Conservation (phyloP, 23 tunicate species). For the Trididemnum nubilum region DNA sequence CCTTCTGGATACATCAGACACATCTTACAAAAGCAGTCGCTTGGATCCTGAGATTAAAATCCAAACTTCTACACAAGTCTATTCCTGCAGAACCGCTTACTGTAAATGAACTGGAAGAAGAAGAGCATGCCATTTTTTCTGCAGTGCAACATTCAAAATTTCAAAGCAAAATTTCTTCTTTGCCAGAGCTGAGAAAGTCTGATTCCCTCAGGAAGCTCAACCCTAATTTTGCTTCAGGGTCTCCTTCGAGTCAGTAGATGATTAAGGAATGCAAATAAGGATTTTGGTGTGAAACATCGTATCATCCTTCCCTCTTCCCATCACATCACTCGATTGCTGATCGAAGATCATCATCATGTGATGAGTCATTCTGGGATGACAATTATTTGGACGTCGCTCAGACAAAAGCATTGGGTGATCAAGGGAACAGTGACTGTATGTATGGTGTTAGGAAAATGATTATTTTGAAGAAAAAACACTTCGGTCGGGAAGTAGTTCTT, state of each 20-base stretch:
- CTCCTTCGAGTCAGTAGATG: too few relatives aligned
- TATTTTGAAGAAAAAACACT: conserved; percentile 9
- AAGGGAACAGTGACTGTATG: conserved; percentile 20
- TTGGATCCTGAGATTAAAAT: neutral
- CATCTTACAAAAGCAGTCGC: too few relatives aligned
- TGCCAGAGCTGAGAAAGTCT: too few relatives aligned
- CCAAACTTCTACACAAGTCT: neutral
- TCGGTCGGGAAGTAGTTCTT: conserved; percentile 25
- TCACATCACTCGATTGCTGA: neutral
- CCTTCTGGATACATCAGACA: too few relatives aligned
- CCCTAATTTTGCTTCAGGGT: too few relatives aligned
- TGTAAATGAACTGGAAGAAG: neutral
- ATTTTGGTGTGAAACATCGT: too few relatives aligned
- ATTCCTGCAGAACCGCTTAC: neutral
- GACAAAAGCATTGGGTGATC: conserved; percentile 19
- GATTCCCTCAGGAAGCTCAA: too few relatives aligned
- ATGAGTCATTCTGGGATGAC: conserved; percentile 25
- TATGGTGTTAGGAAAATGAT: neutral
- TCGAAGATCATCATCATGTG: neutral
- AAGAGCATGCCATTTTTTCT: neutral
- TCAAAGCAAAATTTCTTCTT: neutral
- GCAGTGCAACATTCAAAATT: neutral
- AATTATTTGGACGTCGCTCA: neutral
- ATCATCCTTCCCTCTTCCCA: neutral
- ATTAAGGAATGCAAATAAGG: too few relatives aligned